phyloP scores from a whole-genome alignment of 37 sponge, comb jelly and placozoan genomes.

The Axinella damicornis region DNA sequence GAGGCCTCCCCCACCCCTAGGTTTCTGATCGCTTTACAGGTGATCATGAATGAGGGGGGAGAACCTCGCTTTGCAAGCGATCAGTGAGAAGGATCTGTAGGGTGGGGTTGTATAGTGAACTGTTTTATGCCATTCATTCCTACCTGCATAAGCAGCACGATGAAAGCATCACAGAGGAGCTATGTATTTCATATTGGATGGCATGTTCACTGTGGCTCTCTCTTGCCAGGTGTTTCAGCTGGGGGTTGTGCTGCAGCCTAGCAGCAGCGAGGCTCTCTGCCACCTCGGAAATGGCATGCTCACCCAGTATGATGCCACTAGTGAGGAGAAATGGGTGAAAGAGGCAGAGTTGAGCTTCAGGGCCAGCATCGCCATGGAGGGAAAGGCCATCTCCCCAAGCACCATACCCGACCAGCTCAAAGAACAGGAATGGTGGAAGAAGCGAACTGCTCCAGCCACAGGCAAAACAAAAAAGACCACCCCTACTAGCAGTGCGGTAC shows the following conservation, averaged over 20 bases:
- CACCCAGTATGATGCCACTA: constrained; percentile 70
- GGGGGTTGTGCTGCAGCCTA: constrained; percentile 79
- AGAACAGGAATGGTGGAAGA: constrained; percentile 88
- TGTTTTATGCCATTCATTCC: too few species aligned
- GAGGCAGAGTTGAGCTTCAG: constrained; percentile 89
- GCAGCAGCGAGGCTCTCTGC: constrained; percentile 81
- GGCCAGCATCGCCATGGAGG: constrained; percentile 84
- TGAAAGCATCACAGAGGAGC: too few species aligned
- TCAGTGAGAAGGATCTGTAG: too few species aligned
- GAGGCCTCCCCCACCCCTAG: too few species aligned
- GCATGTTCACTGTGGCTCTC: too few species aligned
- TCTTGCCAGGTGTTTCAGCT: constrained; percentile 82
- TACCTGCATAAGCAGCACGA: too few species aligned
- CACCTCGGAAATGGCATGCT: constrained; percentile 90
- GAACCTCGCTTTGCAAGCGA: too few species aligned
- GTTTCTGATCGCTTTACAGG: too few species aligned
- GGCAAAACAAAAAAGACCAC: constrained; percentile 7
- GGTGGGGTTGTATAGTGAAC: too few species aligned
- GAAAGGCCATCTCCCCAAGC: constrained; percentile 46
- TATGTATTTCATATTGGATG: too few species aligned
- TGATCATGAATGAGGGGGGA: too few species aligned
- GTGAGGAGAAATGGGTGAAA: constrained; percentile 36
- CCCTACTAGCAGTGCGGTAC: background rate
- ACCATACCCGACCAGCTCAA: constrained; percentile 63
- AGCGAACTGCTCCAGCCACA: constrained; percentile 20